These are phyloP conservation scores for Adela reaumurella DNA, from an alignment of 2,888 invertebrate genomes.

Conservation along the genomic window DNA sequence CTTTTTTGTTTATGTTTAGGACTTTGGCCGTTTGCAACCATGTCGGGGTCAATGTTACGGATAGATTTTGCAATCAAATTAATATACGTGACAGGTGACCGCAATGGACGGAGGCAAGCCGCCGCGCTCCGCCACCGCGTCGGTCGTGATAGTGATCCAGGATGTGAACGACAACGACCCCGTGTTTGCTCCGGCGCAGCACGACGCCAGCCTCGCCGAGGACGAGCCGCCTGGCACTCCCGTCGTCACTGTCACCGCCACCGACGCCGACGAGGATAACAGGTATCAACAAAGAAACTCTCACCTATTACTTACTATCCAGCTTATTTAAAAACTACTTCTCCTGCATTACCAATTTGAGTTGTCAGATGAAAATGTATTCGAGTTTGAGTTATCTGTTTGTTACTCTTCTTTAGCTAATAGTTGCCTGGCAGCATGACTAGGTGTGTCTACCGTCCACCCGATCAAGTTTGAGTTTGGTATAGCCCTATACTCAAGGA, in stretches of 20 bases:
- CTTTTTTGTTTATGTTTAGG: too few relatives aligned
- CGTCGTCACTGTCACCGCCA: constrained; percentile 83
- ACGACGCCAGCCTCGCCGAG: constrained; percentile 87
- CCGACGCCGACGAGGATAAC: constrained; percentile 86
- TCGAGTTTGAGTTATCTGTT: too few relatives aligned
- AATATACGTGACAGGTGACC: constrained; percentile 51
- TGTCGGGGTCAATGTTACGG: too few relatives aligned
- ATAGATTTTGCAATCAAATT: too few relatives aligned
- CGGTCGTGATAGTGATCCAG: constrained; percentile 83
- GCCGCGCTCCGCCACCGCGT: constrained; percentile 79
- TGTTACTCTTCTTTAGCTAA: too few relatives aligned
- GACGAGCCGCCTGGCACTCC: constrained; percentile 88
- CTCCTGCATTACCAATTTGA: neutral
- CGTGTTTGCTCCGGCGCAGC: constrained; percentile 88
- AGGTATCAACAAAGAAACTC: constrained; percentile 28
- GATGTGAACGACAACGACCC: constrained; percentile 97
- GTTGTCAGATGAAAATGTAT: neutral
- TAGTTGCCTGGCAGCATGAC: too few relatives aligned
- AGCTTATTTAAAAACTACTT: neutral
- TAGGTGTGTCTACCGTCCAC: too few relatives aligned
- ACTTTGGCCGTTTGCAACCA: too few relatives aligned
- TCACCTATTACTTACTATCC: neutral
- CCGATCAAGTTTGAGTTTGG: too few relatives aligned
- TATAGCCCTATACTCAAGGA: too few relatives aligned
- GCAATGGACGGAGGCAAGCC: constrained; percentile 86